These are phyloP conservation scores for Serripes groenlandicus DNA, from an alignment of 2,888 invertebrate genomes.

Conservation along the genomic window DNA sequence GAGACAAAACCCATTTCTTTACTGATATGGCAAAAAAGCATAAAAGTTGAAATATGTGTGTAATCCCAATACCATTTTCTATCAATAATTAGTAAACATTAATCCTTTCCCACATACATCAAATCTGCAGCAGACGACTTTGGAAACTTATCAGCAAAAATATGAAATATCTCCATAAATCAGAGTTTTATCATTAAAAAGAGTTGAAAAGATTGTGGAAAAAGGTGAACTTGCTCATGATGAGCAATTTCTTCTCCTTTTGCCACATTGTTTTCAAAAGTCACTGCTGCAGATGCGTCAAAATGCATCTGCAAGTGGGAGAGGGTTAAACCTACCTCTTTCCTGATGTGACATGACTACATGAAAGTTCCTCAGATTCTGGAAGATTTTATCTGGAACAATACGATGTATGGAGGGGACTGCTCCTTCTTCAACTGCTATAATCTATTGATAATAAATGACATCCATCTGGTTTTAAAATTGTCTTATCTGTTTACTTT, in stretches of 20 bases:
- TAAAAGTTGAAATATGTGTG: too few relatives aligned
- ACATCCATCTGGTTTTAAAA: too few relatives aligned
- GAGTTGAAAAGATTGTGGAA: not conserved
- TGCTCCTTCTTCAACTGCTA: conserved; percentile 68
- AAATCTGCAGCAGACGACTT: too few relatives aligned
- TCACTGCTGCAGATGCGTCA: not conserved
- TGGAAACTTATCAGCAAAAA: too few relatives aligned
- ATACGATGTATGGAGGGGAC: conserved; percentile 74
- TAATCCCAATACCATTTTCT: too few relatives aligned
- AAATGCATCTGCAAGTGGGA: not conserved
- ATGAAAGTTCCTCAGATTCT: conserved; percentile 79
- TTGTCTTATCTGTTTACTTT: too few relatives aligned
- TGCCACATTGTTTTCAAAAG: not conserved
- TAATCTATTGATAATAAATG: conserved; percentile 64
- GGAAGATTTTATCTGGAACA: conserved; percentile 73
- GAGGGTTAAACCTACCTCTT: conserved; percentile 57
- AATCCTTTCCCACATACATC: too few relatives aligned
- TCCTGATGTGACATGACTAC: conserved; percentile 80
- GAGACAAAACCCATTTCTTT: too few relatives aligned
- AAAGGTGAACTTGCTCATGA: not conserved
- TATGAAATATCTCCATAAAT: too few relatives aligned
- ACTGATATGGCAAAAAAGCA: too few relatives aligned
- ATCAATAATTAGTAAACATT: too few relatives aligned
- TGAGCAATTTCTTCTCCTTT: not conserved
- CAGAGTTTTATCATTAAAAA: too few relatives aligned